Evolutionary conservation across 1,140 invertebrate species (phyloP), one percentile per base, ranked within the genome.

Genomic region (Drosophila pruinosa): DNA sequence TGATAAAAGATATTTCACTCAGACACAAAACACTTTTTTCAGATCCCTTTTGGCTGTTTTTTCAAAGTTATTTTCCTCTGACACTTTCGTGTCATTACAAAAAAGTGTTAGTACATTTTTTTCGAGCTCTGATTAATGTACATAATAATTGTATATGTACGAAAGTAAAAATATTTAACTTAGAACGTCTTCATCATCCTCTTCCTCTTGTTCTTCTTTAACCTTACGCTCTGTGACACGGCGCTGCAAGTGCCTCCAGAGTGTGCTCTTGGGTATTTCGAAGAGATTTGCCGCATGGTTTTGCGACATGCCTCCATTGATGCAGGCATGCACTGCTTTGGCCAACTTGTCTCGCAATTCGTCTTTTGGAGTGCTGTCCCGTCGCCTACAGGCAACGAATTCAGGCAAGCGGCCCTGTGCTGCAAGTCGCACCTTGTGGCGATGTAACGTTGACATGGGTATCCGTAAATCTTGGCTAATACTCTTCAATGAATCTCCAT

Each of bases 231-330:
- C 78, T 7, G 72, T 53, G 2, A 77, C 67, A 0, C 74, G 75
- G 43, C 92, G 92, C 47, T 93, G 93, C 3, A 94, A 78, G 52
- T 93, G 90, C 21, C 93, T 92, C 93, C 93, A 94, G 17, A 94
- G 92, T 0, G 93, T 94, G n/a, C 93, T 94, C 85, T 94, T 94
- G 17, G 93, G 93, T 59, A 94, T 93, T 68, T 92, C 91, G 70
- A 92, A 94, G 7, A 92, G 91, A 64, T 92, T 89, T 0, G 93
- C 93, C 7, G 93, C 93, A 19, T 92, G 91, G 31, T 93, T 93
- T 72, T 94, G 93, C 0, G 93, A 93, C 93, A 94, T 94, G 73
- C 92, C 93, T 1, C 93, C 92, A 28, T 92, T 90, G 67, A 92
- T 91, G 53, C 93, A 94, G 8, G 93, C 93, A 19, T 92, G 91